Evolutionary conservation across 2,888 invertebrate species (phyloP), one percentile per base, ranked within the genome.

Genomic region (Parasteatoda lunata): DNA sequence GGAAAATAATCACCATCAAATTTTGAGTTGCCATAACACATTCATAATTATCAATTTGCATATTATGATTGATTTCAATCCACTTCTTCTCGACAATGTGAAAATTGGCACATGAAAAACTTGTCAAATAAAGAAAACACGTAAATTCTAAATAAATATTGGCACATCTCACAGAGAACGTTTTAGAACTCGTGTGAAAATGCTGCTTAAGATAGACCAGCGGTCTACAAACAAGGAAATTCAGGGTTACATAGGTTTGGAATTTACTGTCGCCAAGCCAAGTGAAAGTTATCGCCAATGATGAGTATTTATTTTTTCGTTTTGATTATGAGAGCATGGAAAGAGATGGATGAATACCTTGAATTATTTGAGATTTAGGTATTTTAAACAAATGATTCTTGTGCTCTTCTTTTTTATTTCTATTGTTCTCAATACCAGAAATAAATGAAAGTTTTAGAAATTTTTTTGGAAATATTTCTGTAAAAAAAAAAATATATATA

Each of bases 241-340:
- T 59, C 66, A 75, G 84, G 84, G 84, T 85, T 85, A 70, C 65
- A 51, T 6, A 52, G 73, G 51, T 66, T 69, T 15, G 59, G 52
- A 7, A n/a, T 13, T n/a, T 47, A 65, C 48, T n/a, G 15, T 85
- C 84, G 84, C 84, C 84, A 85, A 85, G 49, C 69, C 49, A 49
- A 79, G 84, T 79, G 84, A 85, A 85, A 85, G 84, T 85, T 69
- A 15, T 69, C 84, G 84, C 84, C 84, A 85, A 85, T 69, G 75
- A n/a, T n/a, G 79, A 73, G 66, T 75, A 52, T 54, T 66, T 47
- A 64, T 68, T 79, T 15, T 64, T 30, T 66, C 52, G 72, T 52
- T 45, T 49, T 82, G 77, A 5, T 83, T 77, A 77, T 72, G 84
- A 72, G 84, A 84, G 84, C 77, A 51, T 77, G 66, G 15, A 69